Conservation (phyloP, 2,113 vertebrate genomes). For the Seriola dumerili region DNA sequence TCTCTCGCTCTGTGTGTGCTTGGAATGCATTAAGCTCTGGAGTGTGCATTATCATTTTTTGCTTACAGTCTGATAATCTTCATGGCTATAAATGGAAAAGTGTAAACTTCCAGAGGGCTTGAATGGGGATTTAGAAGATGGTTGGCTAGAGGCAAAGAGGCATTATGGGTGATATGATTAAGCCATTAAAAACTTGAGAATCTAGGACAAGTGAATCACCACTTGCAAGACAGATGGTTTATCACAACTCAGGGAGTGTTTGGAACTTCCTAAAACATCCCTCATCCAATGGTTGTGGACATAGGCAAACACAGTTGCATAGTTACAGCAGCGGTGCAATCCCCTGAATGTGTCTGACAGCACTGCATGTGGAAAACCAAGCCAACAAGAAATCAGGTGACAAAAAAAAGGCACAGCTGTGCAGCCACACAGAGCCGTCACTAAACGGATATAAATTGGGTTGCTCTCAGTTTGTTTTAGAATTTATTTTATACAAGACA, state of each 20-base stretch:
- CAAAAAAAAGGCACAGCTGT: neutral
- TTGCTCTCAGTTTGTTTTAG: constrained; percentile 1
- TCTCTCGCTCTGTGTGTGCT: constrained; percentile 1
- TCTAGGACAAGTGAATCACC: constrained; percentile 60
- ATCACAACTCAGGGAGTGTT: constrained; percentile 50
- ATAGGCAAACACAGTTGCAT: neutral
- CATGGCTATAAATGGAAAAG: constrained; percentile 68
- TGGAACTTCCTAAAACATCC: constrained; percentile 41
- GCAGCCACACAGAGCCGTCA: neutral
- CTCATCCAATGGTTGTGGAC: constrained; percentile 7
- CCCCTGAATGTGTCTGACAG: neutral
- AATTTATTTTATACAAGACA: neutral
- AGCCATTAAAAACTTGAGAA: constrained; percentile 64
- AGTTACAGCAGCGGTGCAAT: neutral
- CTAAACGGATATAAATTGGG: neutral
- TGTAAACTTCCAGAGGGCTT: constrained; percentile 55
- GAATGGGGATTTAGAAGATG: constrained; percentile 59
- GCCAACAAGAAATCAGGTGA: constrained; percentile 7
- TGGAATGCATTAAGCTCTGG: constrained; percentile 41
- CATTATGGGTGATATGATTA: constrained; percentile 67
- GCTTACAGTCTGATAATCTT: constrained; percentile 67
- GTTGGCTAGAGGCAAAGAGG: constrained; percentile 55
- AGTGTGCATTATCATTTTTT: constrained; percentile 59
- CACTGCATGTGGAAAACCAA: constrained; percentile 6
- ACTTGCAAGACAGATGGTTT: constrained; percentile 60